These are phyloP conservation scores for Ptychadena robeensis DNA, from an alignment of 2,797 vertebrate genomes.

Conservation along the genomic window DNA sequence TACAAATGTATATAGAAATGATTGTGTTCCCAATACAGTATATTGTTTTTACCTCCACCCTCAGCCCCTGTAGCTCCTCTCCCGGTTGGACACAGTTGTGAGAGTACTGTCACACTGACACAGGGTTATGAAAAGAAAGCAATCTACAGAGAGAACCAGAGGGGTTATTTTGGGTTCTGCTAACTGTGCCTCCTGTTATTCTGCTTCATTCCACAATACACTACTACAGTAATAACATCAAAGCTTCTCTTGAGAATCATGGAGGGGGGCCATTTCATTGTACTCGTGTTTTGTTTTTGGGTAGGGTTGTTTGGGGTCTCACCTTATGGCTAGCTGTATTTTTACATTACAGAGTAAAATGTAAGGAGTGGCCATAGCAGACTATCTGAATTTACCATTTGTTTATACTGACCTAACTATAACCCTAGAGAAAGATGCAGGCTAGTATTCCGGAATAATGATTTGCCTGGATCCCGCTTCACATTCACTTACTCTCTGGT, in stretches of 20 bases:
- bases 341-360: conserved; percentile 30
- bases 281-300: conserved; percentile 40
- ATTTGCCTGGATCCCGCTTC: conserved; percentile 28
- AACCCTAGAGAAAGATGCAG: conserved; percentile 31
- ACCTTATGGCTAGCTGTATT: conserved; percentile 29
- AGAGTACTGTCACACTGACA: not conserved
- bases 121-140: conserved; percentile 8
- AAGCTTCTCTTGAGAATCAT: conserved; percentile 15
- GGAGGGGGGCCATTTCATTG: conserved; percentile 17
- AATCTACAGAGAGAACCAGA: not conserved
- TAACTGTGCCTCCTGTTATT: conserved; percentile 28
- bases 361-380: conserved; percentile 48
- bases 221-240: conserved; percentile 47
- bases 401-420: conserved; percentile 43
- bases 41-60: conserved; percentile 36
- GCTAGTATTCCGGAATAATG: conserved; percentile 41
- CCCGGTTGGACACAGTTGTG: conserved; percentile 10
- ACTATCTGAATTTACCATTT: conserved; percentile 54
- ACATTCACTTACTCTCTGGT: conserved; percentile 46
- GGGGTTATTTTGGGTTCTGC: conserved; percentile 17
- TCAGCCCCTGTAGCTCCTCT: not conserved
- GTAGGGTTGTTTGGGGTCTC: conserved; percentile 21
- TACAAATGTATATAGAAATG: not conserved
- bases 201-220: conserved; percentile 27
- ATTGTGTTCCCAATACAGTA: not conserved